A percentile compares a stretch with the other conserved stretches of the same genome.
Conservation (phyloP, 2,113 vertebrate species). For the Neolamprologus modestus region DNA sequence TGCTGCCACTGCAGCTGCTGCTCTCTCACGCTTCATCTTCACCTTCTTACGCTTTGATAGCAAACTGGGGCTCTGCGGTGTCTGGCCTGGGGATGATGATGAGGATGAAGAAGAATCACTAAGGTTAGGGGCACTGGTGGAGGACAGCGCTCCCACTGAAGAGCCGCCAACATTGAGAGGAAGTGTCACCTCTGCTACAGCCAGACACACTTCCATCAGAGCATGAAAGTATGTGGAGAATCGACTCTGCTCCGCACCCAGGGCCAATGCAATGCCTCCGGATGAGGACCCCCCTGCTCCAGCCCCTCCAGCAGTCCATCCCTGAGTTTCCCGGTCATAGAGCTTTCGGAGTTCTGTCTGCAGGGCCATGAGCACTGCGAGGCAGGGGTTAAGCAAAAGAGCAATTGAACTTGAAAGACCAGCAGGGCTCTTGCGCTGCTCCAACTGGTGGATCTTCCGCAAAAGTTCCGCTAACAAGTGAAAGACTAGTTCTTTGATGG, state of each 20-base stretch:
- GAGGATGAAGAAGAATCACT: slow-evolving; percentile 95
- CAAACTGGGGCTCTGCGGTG: slow-evolving; percentile 92
- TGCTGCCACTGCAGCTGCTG: slow-evolving; percentile 67
- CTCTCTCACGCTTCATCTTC: slow-evolving; percentile 95
- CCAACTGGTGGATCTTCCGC: slow-evolving; percentile 85
- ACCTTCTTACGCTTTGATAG: slow-evolving; percentile 97
- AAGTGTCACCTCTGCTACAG: slow-evolving; percentile 91
- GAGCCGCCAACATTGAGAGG: slow-evolving; percentile 84
- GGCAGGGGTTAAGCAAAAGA: slow-evolving; percentile 91
- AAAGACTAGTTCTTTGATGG: slow-evolving; percentile 90
- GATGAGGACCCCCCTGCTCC: slow-evolving; percentile 64
- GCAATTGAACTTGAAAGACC: slow-evolving; percentile 89
- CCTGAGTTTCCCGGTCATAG: slow-evolving; percentile 90
- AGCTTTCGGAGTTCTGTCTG: slow-evolving; percentile 94
- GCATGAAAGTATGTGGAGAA: slow-evolving; percentile 97
- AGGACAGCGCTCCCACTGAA: slow-evolving; percentile 79
- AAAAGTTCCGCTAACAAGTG: slow-evolving; percentile 90
- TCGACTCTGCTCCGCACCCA: slow-evolving; percentile 81
- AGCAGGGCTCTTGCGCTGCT: slow-evolving; percentile 81
- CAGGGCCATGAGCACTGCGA: slow-evolving; percentile 92
- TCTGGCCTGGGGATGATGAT: slow-evolving; percentile 93
- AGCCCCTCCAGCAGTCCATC: slow-evolving; percentile 76
- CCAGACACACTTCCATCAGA: slow-evolving; percentile 92
- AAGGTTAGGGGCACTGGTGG: slow-evolving; percentile 82
- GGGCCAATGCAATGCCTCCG: slow-evolving; percentile 59